A percentile compares a stretch with the other conserved stretches of the same genome.
These are phyloP conservation scores for Oedothorax gibbosus DNA, from an alignment of 1,140 invertebrate genomes.

Conservation along the genomic window DNA sequence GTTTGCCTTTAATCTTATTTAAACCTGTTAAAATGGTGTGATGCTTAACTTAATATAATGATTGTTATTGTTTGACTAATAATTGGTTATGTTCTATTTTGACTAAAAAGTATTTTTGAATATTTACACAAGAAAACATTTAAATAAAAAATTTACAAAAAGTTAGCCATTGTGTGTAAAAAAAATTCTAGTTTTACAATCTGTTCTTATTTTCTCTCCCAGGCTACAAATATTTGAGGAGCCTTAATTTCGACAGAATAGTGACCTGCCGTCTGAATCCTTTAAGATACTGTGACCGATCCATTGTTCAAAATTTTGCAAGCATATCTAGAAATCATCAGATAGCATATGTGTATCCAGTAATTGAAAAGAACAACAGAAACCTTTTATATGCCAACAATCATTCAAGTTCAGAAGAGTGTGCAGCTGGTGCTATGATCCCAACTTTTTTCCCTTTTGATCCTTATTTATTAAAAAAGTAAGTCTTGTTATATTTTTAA, in stretches of 20 bases:
- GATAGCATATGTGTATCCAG: conserved; percentile 89
- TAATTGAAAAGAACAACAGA: conserved; percentile 87
- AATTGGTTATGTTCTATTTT: too few species aligned
- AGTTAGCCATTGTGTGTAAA: neutral
- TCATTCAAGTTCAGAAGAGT: conserved; percentile 7
- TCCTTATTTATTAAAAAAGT: conserved; percentile 79
- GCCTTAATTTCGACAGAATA: conserved; percentile 84
- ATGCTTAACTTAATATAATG: too few species aligned
- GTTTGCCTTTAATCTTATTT: too few species aligned
- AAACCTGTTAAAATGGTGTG: too few species aligned
- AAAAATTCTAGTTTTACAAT: too few species aligned
- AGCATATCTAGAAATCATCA: conserved; percentile 87
- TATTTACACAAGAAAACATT: too few species aligned
- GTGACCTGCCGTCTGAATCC: conserved; percentile 88
- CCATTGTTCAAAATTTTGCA: conserved; percentile 86
- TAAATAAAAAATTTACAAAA: too few species aligned
- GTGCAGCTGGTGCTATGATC: conserved; percentile 68
- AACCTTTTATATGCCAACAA: conserved; percentile 73
- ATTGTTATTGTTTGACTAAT: too few species aligned
- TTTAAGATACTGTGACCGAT: conserved; percentile 79
- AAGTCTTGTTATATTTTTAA: conserved; percentile 53
- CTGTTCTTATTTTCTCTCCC: conserved; percentile 66
- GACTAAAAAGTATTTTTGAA: too few species aligned
- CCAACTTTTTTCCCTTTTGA: conserved; percentile 86
- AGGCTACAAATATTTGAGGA: conserved; percentile 83